Base-by-base conservation (phyloP, 1,140 invertebrate genomes). In the Lutraria rhynchaena region DNA sequence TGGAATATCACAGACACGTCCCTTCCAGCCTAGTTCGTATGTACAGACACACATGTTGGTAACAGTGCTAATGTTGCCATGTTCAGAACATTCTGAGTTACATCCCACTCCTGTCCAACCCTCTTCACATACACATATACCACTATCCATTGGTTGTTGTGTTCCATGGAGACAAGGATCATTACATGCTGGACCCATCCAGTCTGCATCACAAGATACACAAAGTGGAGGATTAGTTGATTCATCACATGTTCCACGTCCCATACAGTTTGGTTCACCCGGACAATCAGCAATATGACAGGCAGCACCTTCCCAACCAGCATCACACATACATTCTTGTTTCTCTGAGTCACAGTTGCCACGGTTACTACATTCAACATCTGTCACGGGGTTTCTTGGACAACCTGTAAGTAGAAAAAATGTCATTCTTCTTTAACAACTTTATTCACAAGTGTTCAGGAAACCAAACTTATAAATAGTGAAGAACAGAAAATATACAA, bases 31-130 rank as follows among this genome's bases (percentile, higher is more conserved):
- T 27, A 83, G 81, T 15, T 70, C 83, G 58, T 88, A 89, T 55
- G 88, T 85, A 80, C 88, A 89, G 5, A 70, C 70, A 82, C 88
- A 89, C n/a, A 13, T 27, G 22, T 82, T 83, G 44, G 74, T 84
- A 13, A 60, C 37, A 13, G 49, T 17, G 57, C 44, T 51, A 55
- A 89, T 88, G 19, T 53, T 24, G 13, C 88, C 88, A 82, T 89
- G 84, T 53, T 82, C 87, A 19, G 87, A 88, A 60, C 88, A 89
- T 71, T 89, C 87, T 3, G 87, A 88, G 69, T 89, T 83, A 60
- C 88, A 89, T 0, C 88, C 88, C n/a, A 86, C 85, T 0, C 88
- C 88, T 17, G 84, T 81, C 88, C 85, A 89, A 27, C 88, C 88
- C 51, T 74, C 67, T 29, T 87, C 78, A 73, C 88, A 89, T 33